Evolutionary conservation across 2,113 vertebrate species (phyloP).

Genomic region (Myotis brandtii): DNA sequence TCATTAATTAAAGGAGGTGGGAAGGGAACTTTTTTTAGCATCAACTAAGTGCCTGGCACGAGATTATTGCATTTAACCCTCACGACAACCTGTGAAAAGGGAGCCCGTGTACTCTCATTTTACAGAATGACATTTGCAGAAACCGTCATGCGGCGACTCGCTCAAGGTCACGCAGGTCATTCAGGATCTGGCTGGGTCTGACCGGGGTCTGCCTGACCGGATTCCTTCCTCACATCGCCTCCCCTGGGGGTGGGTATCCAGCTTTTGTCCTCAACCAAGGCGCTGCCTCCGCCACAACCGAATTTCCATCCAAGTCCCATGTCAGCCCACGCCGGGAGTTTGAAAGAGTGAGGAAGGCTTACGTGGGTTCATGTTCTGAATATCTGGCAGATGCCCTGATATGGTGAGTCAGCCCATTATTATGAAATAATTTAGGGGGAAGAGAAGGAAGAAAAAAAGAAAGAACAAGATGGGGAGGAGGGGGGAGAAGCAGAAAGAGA

Average conservation of each 20-base stretch:
- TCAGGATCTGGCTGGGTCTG: neutral
- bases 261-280: neutral
- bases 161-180: neutral
- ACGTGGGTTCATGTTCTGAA: rapidly evolving
- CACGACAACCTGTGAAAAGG: neutral
- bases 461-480: neutral
- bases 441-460: neutral
- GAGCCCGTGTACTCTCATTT: neutral
- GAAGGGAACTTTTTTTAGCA: slow-evolving; percentile 48
- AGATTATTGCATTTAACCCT: slow-evolving; percentile 40
- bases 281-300: rapidly evolving
- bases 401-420: rapidly evolving
- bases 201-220: no score
- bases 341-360: neutral
- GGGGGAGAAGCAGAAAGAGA: no score
- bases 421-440: neutral
- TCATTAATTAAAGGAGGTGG: slow-evolving; percentile 59
- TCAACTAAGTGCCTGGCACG: neutral
- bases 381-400: neutral
- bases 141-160: rapidly evolving
- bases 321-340: neutral
- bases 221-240: neutral
- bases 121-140: neutral
- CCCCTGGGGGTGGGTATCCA: neutral
- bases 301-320: neutral